Evolutionary conservation across 2,113 vertebrate species (phyloP).

Genomic region (Pelvicachromis taeniatus): DNA sequence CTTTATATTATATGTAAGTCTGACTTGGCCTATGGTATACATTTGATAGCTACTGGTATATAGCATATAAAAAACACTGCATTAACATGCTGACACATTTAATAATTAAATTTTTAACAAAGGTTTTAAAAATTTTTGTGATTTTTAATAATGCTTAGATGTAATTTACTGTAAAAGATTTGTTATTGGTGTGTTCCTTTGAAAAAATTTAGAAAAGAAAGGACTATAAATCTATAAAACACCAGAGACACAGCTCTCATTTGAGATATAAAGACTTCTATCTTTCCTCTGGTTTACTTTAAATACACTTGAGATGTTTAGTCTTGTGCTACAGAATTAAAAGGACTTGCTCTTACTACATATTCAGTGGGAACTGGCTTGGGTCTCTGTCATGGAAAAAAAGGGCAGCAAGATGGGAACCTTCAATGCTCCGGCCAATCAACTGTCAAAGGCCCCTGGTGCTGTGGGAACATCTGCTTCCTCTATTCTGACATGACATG

Average conservation of each 20-base stretch:
- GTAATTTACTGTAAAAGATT: not conserved
- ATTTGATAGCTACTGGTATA: not conserved
- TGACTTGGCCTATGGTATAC: not conserved
- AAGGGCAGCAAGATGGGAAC: not conserved
- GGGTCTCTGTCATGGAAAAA: not conserved
- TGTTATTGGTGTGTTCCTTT: not conserved
- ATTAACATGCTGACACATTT: not conserved
- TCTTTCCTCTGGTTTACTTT: not conserved
- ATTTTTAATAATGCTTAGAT: not conserved
- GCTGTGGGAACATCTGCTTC: constrained; percentile 65
- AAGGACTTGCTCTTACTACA: not conserved
- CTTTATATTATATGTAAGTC: not conserved
- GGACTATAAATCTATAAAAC: not conserved
- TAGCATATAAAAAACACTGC: not conserved
- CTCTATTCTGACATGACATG: constrained; percentile 8
- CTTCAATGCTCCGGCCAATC: not conserved
- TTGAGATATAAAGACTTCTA: not conserved
- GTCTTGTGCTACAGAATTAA: not conserved
- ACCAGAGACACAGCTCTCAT: not conserved
- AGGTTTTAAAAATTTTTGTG: not conserved
- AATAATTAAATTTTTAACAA: not conserved
- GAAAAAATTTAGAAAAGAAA: not conserved
- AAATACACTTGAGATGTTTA: not conserved
- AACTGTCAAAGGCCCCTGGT: not conserved
- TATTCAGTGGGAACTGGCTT: not conserved